Conservation (phyloP, 2,888 invertebrate genomes). For the Sussaba pulchella region DNA sequence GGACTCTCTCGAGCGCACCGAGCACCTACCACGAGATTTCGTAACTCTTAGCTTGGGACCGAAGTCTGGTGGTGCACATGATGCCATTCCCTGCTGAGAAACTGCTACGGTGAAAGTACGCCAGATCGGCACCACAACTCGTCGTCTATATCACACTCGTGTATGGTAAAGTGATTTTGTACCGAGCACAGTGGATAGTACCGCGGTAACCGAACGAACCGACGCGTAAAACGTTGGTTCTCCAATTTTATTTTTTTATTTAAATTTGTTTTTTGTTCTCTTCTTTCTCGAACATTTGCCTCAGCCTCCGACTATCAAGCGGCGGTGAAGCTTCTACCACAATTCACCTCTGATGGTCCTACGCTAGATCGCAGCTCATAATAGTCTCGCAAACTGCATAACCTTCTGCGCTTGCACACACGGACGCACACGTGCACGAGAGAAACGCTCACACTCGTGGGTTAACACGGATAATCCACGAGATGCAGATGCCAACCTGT, state of each 20-base stretch:
- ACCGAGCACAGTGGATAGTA: slow-evolving; percentile 2
- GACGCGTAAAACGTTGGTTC: slow-evolving; percentile 12
- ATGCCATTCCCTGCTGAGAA: slow-evolving; percentile 43
- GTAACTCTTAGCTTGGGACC: slow-evolving; percentile 42
- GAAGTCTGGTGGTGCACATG: slow-evolving; percentile 36
- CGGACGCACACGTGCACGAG: neutral
- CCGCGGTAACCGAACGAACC: slow-evolving; percentile 23
- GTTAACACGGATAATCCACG: neutral
- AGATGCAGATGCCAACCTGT: neutral
- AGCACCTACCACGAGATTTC: slow-evolving; percentile 30
- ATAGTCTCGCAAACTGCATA: slow-evolving; percentile 10
- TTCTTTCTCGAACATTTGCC: slow-evolving; percentile 11
- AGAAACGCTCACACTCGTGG: no score
- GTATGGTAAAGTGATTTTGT: slow-evolving; percentile 18
- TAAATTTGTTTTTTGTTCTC: neutral
- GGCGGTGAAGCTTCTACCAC: slow-evolving; percentile 28
- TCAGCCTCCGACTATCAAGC: slow-evolving; percentile 2
- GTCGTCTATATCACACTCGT: neutral
- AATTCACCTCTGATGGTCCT: slow-evolving; percentile 31
- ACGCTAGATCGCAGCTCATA: slow-evolving; percentile 18
- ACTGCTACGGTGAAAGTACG: slow-evolving; percentile 44
- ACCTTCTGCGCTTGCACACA: neutral
- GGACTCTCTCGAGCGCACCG: neutral
- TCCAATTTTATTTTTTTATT: neutral
- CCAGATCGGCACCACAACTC: slow-evolving; percentile 1